phyloP scores from a whole-genome alignment of 2,888 invertebrate species.

The Troides oblongomaculatus region DNA sequence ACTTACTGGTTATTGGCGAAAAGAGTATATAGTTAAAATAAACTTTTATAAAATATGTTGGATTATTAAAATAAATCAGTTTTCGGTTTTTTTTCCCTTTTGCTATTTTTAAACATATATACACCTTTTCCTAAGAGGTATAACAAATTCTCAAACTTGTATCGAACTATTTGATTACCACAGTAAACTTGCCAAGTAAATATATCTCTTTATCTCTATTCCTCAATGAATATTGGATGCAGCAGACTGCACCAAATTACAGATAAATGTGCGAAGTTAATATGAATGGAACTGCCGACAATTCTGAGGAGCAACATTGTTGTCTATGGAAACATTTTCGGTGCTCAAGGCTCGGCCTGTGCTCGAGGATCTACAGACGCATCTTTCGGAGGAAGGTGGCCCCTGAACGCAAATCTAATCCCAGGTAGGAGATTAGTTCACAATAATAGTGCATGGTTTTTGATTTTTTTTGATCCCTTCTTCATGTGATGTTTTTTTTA shows the following conservation, averaged over 20 bases:
- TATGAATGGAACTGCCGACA: conserved; percentile 50
- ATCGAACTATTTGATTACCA: no score
- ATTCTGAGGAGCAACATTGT: conserved; percentile 36
- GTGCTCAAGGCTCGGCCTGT: conserved; percentile 51
- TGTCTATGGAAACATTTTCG: conserved; percentile 58
- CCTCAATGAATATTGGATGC: background rate
- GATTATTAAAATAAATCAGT: no score
- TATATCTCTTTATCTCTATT: background rate
- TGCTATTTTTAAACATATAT: no score
- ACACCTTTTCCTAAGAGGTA: no score
- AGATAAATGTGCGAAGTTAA: conserved; percentile 24
- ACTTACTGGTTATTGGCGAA: no score
- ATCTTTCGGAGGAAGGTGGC: conserved; percentile 49
- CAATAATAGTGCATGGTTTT: background rate
- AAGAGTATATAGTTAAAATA: no score
- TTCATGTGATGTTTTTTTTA: no score
- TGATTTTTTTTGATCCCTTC: no score
- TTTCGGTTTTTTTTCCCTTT: no score
- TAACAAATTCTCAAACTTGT: no score
- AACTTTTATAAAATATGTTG: no score
- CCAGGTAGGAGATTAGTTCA: conserved; percentile 40
- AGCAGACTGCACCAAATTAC: background rate
- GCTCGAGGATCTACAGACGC: conserved; percentile 52
- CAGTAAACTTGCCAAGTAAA: no score
- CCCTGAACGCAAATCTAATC: conserved; percentile 52